Evolutionary conservation across 2,113 vertebrate species (phyloP).

Genomic region (Pogona vitticeps): DNA sequence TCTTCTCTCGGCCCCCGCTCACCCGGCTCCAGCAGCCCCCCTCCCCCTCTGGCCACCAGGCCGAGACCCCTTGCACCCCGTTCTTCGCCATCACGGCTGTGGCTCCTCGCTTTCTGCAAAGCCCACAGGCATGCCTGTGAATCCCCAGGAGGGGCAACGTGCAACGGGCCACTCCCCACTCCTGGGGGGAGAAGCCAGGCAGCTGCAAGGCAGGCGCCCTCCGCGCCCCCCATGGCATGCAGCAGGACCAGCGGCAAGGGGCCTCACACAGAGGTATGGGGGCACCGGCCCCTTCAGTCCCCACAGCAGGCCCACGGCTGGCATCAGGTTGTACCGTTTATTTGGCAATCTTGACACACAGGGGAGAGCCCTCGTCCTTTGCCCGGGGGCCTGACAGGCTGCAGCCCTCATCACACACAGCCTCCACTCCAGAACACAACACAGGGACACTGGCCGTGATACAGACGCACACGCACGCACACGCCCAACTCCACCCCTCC

Average conservation of each 20-base stretch:
- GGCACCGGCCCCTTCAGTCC: too few relatives aligned
- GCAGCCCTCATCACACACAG: neutral
- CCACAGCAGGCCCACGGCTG: too few relatives aligned
- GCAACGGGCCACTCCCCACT: too few relatives aligned
- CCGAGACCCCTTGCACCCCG: neutral
- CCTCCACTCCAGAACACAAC: neutral
- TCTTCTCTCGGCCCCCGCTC: neutral
- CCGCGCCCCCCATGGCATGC: rapidly evolving
- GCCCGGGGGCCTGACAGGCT: conserved; percentile 18
- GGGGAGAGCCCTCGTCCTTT: conserved; percentile 20
- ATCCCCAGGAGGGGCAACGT: too few relatives aligned
- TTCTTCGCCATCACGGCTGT: too few relatives aligned
- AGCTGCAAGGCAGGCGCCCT: neutral
- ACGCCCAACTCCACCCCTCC: neutral
- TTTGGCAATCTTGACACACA: conserved; percentile 28
- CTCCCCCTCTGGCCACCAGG: neutral
- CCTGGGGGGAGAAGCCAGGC: too few relatives aligned
- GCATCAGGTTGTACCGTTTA: conserved; percentile 16
- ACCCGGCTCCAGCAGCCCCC: too few relatives aligned
- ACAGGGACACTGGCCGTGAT: rapidly evolving
- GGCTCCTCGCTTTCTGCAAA: neutral
- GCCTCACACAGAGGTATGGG: neutral
- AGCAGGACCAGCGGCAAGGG: neutral
- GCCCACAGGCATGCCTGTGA: too few relatives aligned
- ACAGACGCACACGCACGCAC: neutral